Conservation (phyloP, 2,888 invertebrate genomes). For the Elmis aenea region DNA sequence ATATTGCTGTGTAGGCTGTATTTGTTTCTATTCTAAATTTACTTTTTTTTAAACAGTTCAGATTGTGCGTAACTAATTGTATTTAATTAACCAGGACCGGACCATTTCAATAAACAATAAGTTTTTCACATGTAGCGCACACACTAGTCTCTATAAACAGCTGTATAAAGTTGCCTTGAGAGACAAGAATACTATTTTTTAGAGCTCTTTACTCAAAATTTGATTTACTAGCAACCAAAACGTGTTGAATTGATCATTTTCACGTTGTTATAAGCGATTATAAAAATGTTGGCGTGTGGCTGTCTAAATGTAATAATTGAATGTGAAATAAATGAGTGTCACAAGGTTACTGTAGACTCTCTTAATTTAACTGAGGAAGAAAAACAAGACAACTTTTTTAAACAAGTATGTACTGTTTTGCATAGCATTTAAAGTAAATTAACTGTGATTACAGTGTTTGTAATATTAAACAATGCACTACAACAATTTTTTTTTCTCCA, state of each 20-base stretch:
- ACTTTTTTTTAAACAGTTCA: no score
- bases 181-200: slow-evolving; percentile 14
- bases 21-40: no score
- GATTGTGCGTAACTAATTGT: no score
- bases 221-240: background rate
- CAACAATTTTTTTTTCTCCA: slow-evolving; percentile 34
- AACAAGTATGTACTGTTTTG: slow-evolving; percentile 50
- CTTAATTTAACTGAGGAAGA: slow-evolving; percentile 56
- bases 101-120: no score
- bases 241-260: background rate
- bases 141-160: slow-evolving; percentile 18
- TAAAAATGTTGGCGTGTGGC: slow-evolving; percentile 64
- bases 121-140: no score
- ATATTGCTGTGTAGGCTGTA: no score
- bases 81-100: no score
- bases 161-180: slow-evolving; percentile 15
- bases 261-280: background rate
- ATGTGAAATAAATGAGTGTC: slow-evolving; percentile 54
- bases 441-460: no score
- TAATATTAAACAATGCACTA: no score
- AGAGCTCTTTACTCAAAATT: background rate
- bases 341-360: slow-evolving; percentile 53
- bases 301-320: slow-evolving; percentile 69
- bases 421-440: no score
- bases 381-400: slow-evolving; percentile 62